A percentile compares a stretch with the other conserved stretches of the same genome.
These are phyloP conservation scores for Meleagris gallopavo DNA, from an alignment of 2,113 vertebrate species.

Conservation along the genomic window DNA sequence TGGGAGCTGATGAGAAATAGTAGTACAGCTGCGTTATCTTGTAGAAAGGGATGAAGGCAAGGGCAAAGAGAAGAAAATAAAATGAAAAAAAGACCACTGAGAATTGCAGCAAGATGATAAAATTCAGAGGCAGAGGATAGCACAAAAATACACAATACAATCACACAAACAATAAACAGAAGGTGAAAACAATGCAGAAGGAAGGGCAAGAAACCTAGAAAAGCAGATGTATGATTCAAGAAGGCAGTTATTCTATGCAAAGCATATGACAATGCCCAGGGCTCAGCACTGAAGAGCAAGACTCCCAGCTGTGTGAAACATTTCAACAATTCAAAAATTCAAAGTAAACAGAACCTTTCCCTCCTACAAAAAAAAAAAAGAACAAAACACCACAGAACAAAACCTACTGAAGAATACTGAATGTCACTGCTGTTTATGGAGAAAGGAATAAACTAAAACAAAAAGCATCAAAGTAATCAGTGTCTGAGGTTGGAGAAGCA, in stretches of 20 bases:
- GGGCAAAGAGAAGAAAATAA: neutral
- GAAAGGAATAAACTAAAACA: neutral
- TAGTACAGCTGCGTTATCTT: neutral
- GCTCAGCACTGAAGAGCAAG: neutral
- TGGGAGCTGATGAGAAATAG: neutral
- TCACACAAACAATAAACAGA: neutral
- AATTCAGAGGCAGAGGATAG: neutral
- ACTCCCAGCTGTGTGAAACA: neutral
- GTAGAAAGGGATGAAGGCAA: neutral
- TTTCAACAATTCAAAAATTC: neutral
- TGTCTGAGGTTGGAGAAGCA: neutral
- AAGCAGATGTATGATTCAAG: neutral
- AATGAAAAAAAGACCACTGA: neutral
- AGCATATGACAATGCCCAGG: neutral
- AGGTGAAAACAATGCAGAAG: neutral
- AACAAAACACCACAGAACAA: neutral
- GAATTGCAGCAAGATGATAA: neutral
- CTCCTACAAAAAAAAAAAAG: neutral
- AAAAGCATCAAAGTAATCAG: neutral
- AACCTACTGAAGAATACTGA: neutral
- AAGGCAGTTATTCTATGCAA: neutral
- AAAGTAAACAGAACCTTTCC: neutral
- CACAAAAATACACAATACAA: neutral
- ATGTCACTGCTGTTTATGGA: neutral
- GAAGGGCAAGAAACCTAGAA: neutral